Conservation (phyloP, 2,888 invertebrate genomes). For the Patella depressa region DNA sequence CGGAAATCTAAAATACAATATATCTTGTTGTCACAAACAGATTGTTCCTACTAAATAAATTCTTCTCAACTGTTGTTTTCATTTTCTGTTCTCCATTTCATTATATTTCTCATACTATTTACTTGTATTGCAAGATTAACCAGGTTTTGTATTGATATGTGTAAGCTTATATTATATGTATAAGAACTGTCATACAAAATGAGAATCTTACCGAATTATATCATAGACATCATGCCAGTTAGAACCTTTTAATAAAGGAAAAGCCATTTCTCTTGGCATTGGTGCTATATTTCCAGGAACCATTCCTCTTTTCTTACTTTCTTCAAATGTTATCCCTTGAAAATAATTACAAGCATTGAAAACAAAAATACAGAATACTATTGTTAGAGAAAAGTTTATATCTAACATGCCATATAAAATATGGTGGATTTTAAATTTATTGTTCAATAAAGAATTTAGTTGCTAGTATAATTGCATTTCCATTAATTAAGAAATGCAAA, state of each 20-base stretch:
- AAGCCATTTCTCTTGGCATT: conserved; percentile 69
- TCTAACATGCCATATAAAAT: no score
- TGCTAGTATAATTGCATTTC: no score
- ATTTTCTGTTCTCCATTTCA: no score
- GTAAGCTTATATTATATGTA: no score
- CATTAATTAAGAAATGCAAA: no score
- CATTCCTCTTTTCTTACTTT: conserved; percentile 64
- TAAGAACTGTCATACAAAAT: not conserved
- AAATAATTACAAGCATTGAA: conserved; percentile 1
- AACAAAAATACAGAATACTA: not conserved
- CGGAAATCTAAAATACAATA: conserved; percentile 57
- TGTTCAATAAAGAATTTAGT: no score
- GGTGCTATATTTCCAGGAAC: conserved; percentile 60
- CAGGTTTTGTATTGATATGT: no score
- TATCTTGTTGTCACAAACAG: not conserved
- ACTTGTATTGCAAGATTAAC: no score
- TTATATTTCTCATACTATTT: no score
- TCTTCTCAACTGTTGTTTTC: no score
- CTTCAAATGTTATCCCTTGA: conserved; percentile 63
- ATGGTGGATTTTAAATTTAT: no score
- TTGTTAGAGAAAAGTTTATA: not conserved
- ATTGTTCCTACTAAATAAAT: no score
- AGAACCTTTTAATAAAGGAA: conserved; percentile 63
- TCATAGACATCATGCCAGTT: conserved; percentile 70
- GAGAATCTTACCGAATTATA: conserved; percentile 59